These are phyloP conservation scores for Sebastes hopkinsi DNA, from an alignment of 2,797 vertebrate species.

Conservation along the genomic window DNA sequence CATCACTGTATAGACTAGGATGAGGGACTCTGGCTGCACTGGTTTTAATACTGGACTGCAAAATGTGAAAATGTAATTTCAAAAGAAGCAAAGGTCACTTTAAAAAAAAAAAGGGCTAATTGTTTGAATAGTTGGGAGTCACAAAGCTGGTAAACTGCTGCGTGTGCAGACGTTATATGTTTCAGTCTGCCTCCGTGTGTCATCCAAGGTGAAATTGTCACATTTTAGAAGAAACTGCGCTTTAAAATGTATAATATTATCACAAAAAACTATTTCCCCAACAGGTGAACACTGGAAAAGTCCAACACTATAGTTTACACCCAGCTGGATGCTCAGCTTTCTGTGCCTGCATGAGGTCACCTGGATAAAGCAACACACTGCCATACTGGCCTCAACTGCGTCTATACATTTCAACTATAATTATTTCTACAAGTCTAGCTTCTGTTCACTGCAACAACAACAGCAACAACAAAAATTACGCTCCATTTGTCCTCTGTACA, in stretches of 20 bases:
- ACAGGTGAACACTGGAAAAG: conserved; percentile 26
- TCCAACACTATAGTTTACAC: not conserved
- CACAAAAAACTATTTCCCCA: not conserved
- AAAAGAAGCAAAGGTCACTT: not conserved
- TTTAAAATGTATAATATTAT: not conserved
- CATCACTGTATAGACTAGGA: not conserved
- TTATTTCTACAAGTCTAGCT: not conserved
- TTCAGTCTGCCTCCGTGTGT: not conserved
- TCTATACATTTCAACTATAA: not conserved
- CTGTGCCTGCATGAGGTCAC: not conserved
- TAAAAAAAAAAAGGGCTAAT: not conserved
- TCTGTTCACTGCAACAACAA: not conserved
- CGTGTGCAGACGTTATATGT: not conserved
- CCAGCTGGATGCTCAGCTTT: not conserved
- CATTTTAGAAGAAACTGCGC: not conserved
- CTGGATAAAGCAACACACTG: not conserved
- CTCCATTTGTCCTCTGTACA: not conserved
- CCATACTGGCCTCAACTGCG: not conserved
- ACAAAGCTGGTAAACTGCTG: conserved; percentile 17
- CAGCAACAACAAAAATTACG: not conserved
- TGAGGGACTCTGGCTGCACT: not conserved
- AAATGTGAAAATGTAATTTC: not conserved
- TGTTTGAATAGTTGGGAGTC: not conserved
- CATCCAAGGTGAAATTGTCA: conserved; percentile 14
- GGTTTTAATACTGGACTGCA: not conserved